phyloP scores from a whole-genome alignment of 2,797 vertebrate genomes.

The Eulemur albifrons region DNA sequence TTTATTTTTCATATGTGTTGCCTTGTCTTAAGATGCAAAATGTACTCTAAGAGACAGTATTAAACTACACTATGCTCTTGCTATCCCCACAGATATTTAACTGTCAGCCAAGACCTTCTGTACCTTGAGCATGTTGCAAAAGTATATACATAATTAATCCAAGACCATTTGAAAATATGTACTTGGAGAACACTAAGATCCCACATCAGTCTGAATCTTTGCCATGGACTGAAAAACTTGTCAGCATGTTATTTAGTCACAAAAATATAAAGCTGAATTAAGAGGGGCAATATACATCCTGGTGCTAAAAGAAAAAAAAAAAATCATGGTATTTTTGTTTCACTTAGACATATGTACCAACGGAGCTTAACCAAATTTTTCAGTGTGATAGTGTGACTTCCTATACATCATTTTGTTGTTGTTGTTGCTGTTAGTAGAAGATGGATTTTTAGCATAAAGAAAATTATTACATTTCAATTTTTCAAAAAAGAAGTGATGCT shows the following conservation, averaged over 20 bases:
- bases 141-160: neutral
- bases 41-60: neutral
- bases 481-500: neutral
- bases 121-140: neutral
- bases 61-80: neutral
- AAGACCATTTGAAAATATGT: neutral
- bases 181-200: neutral
- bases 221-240: neutral
- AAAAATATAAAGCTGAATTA: neutral
- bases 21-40: neutral
- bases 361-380: neutral
- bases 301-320: neutral
- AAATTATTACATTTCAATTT: neutral
- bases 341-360: neutral
- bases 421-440: neutral
- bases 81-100: neutral
- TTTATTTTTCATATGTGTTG: neutral
- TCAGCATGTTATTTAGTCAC: neutral
- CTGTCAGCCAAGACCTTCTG: neutral
- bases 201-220: neutral
- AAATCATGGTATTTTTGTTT: neutral
- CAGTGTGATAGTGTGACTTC: neutral
- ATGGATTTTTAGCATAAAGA: neutral
- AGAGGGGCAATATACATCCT: neutral
- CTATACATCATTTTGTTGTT: neutral